Base-by-base conservation (phyloP, 2,113 vertebrate species). In the Burhinus bistriatus region DNA sequence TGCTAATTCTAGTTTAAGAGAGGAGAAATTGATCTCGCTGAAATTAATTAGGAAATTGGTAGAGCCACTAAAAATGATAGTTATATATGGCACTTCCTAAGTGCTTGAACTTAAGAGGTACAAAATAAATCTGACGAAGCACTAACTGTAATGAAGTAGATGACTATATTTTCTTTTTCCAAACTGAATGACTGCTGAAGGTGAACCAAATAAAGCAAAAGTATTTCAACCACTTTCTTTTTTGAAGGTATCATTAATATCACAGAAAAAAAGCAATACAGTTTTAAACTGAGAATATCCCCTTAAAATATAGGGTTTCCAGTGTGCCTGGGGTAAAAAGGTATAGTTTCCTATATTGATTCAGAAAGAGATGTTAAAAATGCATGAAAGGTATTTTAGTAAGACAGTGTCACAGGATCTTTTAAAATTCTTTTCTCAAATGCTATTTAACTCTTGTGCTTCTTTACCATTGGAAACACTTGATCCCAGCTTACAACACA, bases 381-480 rank as follows among this genome's bases (percentile, higher is more conserved):
- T 96, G 45, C 85, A 93, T 95, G 40, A 89, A 92, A 95, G 29
- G 10, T 93, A 93, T 96, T 95, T 97, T 94, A 85, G 94, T 57
- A 17, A 94, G 86, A 52, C 30, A 27, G 19, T 45, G 66, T 89
- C 77, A 83, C 61, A 65, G n/a, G 57, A 75, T 77, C 54, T 85
- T 92, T 82, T 77, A 83, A 77, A 85, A 85, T 66, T 85, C 11
- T 76, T 83, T 95, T 95, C 81, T 88, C 52, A 77, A 27, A 36
- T 51, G 38, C 36, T 65, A 0, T 78, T 95, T 93, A 73, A 40
- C 65, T 95, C 96, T 68, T 85, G 62, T 70, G 32, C 61, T 96
- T 81, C 94, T 94, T 90, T 93, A 30, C 30, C 85, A 15, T 58
- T 88, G 64, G 47, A 68, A 85, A 23, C 42, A 40, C 40, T 69